Base-by-base conservation (phyloP, 2,113 vertebrate species). In the Ascaphus truei region DNA sequence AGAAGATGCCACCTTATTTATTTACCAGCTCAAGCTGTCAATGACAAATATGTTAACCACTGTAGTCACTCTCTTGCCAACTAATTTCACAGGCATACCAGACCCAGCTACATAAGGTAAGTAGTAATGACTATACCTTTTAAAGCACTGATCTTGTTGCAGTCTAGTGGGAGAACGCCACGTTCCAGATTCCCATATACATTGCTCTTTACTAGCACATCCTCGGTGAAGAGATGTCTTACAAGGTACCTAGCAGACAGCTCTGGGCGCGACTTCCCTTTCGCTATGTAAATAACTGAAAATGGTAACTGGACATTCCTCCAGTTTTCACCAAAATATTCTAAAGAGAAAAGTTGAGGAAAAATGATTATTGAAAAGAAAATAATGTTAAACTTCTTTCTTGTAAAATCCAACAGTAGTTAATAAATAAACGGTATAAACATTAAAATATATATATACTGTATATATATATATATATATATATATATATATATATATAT, bases 131-230 rank as follows among this genome's bases (percentile, higher is more conserved):
- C n/a, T n/a, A 76, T 72, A 92, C 91, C 91, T 90, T 83, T 79
- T 23, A 93, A 82, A 67, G 90, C 91, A 13, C 58, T 61, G 58
- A 93, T 90, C 73, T 51, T 88, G 63, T 90, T 91, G 73, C 64
- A 43, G 50, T 90, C 81, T 58, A 93, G 78, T 0, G 90, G 77
- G 56, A 20, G 73, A 51, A 87, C 75, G 26, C 87, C 90, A 55
- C 47, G 74, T 2, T 77, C 73, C 20, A 56, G 1, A 34, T 71
- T 86, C 5, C 90, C 91, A 58, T 87, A 88, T 0, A 93, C 82
- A 0, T 85, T 89, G 77, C 88, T 93, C 76, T 66, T 81, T 3
- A 91, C 39, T 48, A 93, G 77, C 52, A 89, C 79, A 1, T 91
- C 83, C 7, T 91, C 84, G 10, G 88, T 52, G 73, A 93, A 92